Evolutionary conservation across 2,797 vertebrate species (phyloP), one percentile per base, ranked within the genome.

Genomic region (Dipus sagitta): DNA sequence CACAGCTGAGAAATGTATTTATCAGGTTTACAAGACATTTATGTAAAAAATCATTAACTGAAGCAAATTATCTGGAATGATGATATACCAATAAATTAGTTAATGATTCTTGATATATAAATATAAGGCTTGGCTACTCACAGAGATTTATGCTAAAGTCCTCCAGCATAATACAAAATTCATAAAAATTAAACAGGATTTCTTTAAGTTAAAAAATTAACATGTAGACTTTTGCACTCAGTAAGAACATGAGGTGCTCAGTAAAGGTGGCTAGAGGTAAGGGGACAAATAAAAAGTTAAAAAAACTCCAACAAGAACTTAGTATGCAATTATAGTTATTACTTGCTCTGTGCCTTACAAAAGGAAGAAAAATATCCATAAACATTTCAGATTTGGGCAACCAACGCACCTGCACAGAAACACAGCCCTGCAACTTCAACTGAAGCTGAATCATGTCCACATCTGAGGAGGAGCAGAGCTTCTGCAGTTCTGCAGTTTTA

Each of bases 401-500:
- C 3, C 52, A 76, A 58, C 94, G 1, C 96, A 99, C 99, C 99
- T 99, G 99, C 96, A 99, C 99, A 2, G 99, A 99, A 91, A 99
- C 99, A n/a, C 99, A 99, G 97, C 99, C 99, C 96, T 99, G 99
- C 89, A 99, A 95, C 91, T 99, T 99, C 90, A 99, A 99, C 96
- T 99, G 99, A 86, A 99, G 98, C 88, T 99, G 99, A 97, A 99
- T 99, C 99, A 98, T 99, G 95, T 99, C 98, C 30, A 99, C 99
- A 0, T 99, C 99, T 21, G 97, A 97, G 38, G 98, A 97, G 77
- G 99, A 99, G 97, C 99, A 99, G 17, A 99, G 98, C 38, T 99
- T 99, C 88, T 98, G 98, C 93, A 99, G 97, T 96, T 99, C 99
- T 0, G 98, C 98, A 0, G 99, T 99, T 58, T 98, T 99, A 7